Evolutionary conservation across 1,140 invertebrate genomes (phyloP).

Genomic region (Drosophila erecta): DNA sequence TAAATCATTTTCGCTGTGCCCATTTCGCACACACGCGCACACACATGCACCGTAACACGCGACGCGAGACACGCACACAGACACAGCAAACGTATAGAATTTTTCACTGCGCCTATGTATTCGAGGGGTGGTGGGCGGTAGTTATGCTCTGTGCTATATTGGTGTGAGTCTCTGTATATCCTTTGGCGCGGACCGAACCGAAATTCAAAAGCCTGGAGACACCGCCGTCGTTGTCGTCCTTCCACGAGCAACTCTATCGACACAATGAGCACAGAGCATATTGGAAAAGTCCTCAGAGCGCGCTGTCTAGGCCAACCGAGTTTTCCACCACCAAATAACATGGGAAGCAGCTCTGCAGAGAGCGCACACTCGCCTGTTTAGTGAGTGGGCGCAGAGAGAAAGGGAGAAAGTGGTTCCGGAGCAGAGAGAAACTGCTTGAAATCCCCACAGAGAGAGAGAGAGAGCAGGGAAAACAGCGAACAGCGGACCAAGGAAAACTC

Average conservation of each 20-base stretch:
- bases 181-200: constrained; percentile 66
- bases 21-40: constrained; percentile 55
- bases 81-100: constrained; percentile 22
- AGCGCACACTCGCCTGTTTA: constrained; percentile 11
- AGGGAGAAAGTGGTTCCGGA: neutral
- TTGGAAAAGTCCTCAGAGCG: constrained; percentile 77
- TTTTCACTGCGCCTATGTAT: constrained; percentile 64
- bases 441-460: constrained; percentile 9
- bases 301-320: constrained; percentile 31
- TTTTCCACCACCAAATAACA: constrained; percentile 71
- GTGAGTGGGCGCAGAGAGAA: constrained; percentile 43
- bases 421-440: neutral
- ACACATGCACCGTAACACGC: constrained; percentile 48
- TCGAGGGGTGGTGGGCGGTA: constrained; percentile 27
- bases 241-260: constrained; percentile 84
- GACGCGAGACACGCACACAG: constrained; percentile 53
- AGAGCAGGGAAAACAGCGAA: constrained; percentile 10
- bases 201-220: constrained; percentile 27
- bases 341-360: constrained; percentile 35
- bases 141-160: neutral
- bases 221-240: constrained; percentile 72
- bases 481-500: constrained; percentile 8
- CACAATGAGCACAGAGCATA: constrained; percentile 78
- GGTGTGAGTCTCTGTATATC: constrained; percentile 61
- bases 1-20: constrained; percentile 74